A percentile compares a stretch with the other conserved stretches of the same genome.
These are phyloP conservation scores for Apis dorsata DNA, from an alignment of 1,140 invertebrate genomes.

Conservation along the genomic window DNA sequence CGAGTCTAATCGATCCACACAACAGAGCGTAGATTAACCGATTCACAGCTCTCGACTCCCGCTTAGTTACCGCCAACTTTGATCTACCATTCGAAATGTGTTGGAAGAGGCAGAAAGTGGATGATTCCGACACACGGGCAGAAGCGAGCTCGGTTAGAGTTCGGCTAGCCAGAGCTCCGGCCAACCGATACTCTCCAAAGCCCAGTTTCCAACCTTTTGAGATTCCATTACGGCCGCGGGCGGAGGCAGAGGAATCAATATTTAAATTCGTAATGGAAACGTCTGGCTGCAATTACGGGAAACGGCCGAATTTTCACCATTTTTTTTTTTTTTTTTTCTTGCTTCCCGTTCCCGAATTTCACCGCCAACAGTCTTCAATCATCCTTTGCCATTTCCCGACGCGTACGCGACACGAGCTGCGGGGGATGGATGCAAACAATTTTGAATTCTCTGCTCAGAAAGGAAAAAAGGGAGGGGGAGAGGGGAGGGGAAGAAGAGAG, in stretches of 20 bases:
- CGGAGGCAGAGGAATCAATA: slow-evolving; percentile 68
- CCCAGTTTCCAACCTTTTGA: slow-evolving; percentile 47
- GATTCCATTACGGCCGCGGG: slow-evolving; percentile 67
- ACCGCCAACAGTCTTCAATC: not conserved
- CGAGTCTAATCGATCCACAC: slow-evolving; percentile 8
- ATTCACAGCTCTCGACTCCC: slow-evolving; percentile 43
- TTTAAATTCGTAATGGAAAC: slow-evolving; percentile 72
- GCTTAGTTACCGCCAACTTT: slow-evolving; percentile 66
- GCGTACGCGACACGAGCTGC: not conserved
- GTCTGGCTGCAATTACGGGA: slow-evolving; percentile 49
- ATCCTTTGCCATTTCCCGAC: not conserved
- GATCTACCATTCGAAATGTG: slow-evolving; percentile 66
- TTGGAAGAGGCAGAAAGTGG: slow-evolving; percentile 3
- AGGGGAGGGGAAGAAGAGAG: not conserved
- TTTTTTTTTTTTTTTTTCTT: not conserved
- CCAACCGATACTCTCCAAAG: slow-evolving; percentile 45
- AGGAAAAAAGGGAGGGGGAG: not conserved
- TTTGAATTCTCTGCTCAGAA: not conserved
- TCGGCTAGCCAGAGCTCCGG: not conserved
- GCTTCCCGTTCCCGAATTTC: too few species aligned
- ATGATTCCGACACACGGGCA: not conserved
- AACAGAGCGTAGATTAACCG: slow-evolving; percentile 17
- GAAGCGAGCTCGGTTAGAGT: not conserved
- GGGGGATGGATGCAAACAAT: not conserved
- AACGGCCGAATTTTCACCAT: slow-evolving; percentile 23